Conservation (phyloP, 2,797 vertebrate genomes). For the Cephalopachus bancanus region DNA sequence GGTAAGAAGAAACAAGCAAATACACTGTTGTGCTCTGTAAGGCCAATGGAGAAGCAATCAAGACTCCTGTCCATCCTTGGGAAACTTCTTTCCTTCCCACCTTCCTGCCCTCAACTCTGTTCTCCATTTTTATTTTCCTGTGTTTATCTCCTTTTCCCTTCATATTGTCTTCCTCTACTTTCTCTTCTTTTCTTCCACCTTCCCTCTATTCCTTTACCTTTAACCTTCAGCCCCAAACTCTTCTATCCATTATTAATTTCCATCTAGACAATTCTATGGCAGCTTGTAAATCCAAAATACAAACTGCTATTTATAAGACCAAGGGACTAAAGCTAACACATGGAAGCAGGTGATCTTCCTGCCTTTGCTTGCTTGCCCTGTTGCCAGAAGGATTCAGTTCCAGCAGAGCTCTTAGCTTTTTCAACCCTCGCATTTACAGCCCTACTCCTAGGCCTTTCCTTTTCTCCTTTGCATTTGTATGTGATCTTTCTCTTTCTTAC, state of each 20-base stretch:
- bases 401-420: neutral
- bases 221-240: neutral
- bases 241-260: neutral
- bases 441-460: neutral
- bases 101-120: neutral
- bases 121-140: neutral
- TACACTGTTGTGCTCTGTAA: neutral
- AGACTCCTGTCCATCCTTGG: neutral
- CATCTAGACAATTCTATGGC: neutral
- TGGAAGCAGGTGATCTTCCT: neutral
- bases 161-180: neutral
- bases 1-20: neutral
- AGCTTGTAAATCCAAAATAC: conserved; percentile 33
- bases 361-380: neutral
- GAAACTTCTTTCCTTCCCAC: neutral
- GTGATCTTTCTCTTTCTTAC: neutral
- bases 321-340: neutral
- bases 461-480: neutral
- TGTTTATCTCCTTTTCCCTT: neutral
- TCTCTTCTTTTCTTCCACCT: neutral
- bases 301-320: neutral
- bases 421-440: neutral
- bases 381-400: neutral
- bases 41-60: neutral
- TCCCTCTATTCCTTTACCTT: neutral